Base-by-base conservation (phyloP, 2,113 vertebrate genomes). In the Malaclemys terrapin region DNA sequence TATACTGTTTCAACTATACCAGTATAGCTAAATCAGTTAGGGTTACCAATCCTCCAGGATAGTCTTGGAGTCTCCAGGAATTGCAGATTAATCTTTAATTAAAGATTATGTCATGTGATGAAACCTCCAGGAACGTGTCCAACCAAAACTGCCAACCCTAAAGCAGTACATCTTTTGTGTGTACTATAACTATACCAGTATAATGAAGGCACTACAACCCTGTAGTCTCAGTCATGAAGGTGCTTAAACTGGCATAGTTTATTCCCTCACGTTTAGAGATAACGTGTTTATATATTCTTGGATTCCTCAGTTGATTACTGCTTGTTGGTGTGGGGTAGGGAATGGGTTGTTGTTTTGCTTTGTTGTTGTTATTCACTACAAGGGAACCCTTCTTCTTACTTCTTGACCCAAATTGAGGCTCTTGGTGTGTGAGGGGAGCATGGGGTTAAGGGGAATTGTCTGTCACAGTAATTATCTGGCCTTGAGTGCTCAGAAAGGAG, bases 401-500 rank as follows among this genome's bases (percentile, higher is more conserved):
- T 83, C 93, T 82, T 95, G 82, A 89, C 54, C 85, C 94, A 85
- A 22, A 90, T 88, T 88, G 79, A 89, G 85, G 89, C 83, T 93
- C 91, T 95, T 91, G 94, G 91, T 94, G 87, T 96, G 91, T 45
- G 87, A 94, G 47, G 85, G 92, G 89, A 84, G 49, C 90, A 92
- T 90, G 65, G 57, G 57, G 96, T 95, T 96, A 94, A 95, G 92
- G 95, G 93, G 89, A 94, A 96, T 94, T 86, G 69, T 93, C 95
- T 96, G 95, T 97, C 96, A 93, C 85, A 97, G 97, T 96, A 97
- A 97, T 98, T 98, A 97, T 95, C 97, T 96, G 96, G 96, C 89
- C 90, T 82, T 88, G 79, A 88, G 85, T 82, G 96, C 82, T 94
- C 80, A 93, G 89, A 96, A 97, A 98, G 94, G 95, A 97, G 94